phyloP scores from a whole-genome alignment of 2,888 invertebrate genomes.

The Pheosia tremula region DNA sequence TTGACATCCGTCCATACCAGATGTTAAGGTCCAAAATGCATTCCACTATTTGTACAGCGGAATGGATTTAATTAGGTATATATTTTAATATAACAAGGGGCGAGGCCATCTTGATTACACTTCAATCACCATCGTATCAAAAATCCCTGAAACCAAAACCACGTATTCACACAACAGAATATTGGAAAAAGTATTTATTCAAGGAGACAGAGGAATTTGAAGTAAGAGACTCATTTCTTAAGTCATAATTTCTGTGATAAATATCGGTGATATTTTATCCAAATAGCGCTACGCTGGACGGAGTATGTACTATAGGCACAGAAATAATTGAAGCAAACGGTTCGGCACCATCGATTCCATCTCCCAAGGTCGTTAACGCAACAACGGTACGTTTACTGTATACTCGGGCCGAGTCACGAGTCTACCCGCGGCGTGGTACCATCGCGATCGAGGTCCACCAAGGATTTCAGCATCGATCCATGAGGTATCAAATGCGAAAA shows the following conservation, averaged over 20 bases:
- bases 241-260: no score
- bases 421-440: conserved; percentile 46
- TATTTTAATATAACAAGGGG: conserved; percentile 7
- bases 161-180: neutral
- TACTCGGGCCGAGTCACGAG: conserved; percentile 67
- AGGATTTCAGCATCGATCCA: conserved; percentile 48
- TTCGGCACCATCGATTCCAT: conserved; percentile 60
- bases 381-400: conserved; percentile 72
- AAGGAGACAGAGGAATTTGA: no score
- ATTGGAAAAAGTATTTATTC: no score
- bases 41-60: conserved; percentile 16
- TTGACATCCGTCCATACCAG: conserved; percentile 36
- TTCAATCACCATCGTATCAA: conserved; percentile 9
- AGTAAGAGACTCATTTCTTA: no score
- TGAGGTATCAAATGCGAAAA: conserved; percentile 14
- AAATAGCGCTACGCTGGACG: neutral
- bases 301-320: conserved; percentile 22
- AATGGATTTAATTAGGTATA: conserved; percentile 26
- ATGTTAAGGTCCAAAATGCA: no score
- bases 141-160: no score
- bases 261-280: no score
- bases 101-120: conserved; percentile 35
- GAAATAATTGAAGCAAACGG: conserved; percentile 55
- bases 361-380: conserved; percentile 72
- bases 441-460: conserved; percentile 48